Percentiles rank a stretch among this genome's conserved stretches.
Evolutionary conservation across 1,140 invertebrate species (phyloP).

Genomic region (Ladona fulva): DNA sequence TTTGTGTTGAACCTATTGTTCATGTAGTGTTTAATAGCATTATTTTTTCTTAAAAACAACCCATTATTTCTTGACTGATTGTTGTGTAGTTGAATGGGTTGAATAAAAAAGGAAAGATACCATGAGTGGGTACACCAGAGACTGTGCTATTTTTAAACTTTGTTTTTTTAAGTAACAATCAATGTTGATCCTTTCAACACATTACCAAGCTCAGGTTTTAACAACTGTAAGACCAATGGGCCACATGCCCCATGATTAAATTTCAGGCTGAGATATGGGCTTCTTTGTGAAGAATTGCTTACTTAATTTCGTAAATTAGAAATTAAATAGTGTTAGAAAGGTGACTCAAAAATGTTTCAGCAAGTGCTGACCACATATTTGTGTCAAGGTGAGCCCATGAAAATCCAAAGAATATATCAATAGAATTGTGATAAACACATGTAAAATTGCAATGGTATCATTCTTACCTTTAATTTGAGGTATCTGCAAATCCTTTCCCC

Average conservation of each 20-base stretch:
- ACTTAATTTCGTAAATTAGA: not conserved
- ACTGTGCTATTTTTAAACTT: slow-evolving; percentile 10
- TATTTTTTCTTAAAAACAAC: not conserved
- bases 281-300: slow-evolving; percentile 1
- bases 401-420: slow-evolving; percentile 10
- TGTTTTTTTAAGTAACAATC: slow-evolving; percentile 3
- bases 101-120: slow-evolving; percentile 7
- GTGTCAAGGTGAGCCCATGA: not conserved
- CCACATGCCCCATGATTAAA: not conserved
- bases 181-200: slow-evolving; percentile 9
- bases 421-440: slow-evolving; percentile 7
- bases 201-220: not conserved
- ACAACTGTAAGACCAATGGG: not conserved
- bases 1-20: slow-evolving; percentile 10
- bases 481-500: not conserved
- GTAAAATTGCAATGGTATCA: not conserved
- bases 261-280: not conserved
- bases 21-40: not conserved
- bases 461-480: slow-evolving; percentile 2
- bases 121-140: not conserved
- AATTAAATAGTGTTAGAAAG: not conserved
- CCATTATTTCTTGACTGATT: not conserved
- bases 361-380: not conserved
- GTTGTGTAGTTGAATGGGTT: slow-evolving; percentile 9
- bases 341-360: not conserved